Evolutionary conservation across 2,888 invertebrate genomes (phyloP).

Genomic region (Apeira syringaria): DNA sequence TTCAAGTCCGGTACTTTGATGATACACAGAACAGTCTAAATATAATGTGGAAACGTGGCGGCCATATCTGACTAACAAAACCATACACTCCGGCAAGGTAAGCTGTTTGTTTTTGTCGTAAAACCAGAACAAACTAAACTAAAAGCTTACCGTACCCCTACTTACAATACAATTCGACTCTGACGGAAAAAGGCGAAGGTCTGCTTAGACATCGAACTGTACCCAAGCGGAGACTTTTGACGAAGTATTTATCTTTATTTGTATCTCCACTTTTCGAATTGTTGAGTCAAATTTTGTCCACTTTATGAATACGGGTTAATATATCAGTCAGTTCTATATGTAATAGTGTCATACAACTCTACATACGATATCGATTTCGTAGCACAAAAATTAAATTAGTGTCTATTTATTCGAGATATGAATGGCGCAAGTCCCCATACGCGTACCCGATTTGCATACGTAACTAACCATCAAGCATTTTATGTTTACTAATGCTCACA

Average conservation of each 20-base stretch:
- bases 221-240: slow-evolving; percentile 10
- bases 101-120: slow-evolving; percentile 13
- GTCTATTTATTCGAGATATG: slow-evolving; percentile 29
- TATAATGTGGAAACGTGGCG: slow-evolving; percentile 40
- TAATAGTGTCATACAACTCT: too few species aligned
- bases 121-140: slow-evolving; percentile 16
- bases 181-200: slow-evolving; percentile 16
- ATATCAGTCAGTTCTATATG: too few species aligned
- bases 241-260: too few species aligned
- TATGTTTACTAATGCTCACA: slow-evolving; percentile 42
- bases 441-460: slow-evolving; percentile 57
- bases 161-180: too few species aligned
- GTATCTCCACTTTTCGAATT: too few species aligned
- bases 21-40: slow-evolving; percentile 36
- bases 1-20: slow-evolving; percentile 4
- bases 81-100: slow-evolving; percentile 27
- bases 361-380: slow-evolving; percentile 9
- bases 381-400: slow-evolving; percentile 18
- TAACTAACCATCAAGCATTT: slow-evolving; percentile 45
- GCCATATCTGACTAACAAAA: slow-evolving; percentile 37
- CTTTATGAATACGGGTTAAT: too few species aligned
- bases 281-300: too few species aligned
- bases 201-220: slow-evolving; percentile 8
- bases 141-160: slow-evolving; percentile 10
- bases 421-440: slow-evolving; percentile 44